Percentiles rank a stretch among this genome's conserved stretches.
Conservation (phyloP, 2,797 vertebrate species). For the Bradypus variegatus region DNA sequence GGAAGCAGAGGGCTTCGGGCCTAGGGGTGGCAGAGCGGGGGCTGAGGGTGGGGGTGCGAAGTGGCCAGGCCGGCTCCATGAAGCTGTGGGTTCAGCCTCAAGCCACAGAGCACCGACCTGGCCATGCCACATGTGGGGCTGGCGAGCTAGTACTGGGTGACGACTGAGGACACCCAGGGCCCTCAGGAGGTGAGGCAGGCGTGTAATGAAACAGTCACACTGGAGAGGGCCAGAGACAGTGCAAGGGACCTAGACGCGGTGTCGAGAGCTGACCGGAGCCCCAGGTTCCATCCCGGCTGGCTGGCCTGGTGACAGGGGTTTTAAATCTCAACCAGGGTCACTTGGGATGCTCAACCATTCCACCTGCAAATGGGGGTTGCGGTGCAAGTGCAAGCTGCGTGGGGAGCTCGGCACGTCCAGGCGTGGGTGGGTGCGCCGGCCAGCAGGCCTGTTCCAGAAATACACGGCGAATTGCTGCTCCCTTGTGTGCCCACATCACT, state of each 20-base stretch:
- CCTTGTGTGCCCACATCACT: too few relatives aligned
- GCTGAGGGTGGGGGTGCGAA: not conserved
- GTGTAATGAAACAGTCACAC: accelerated
- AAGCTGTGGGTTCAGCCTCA: not conserved
- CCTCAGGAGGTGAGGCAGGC: too few relatives aligned
- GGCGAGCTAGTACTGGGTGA: accelerated
- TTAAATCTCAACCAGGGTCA: not conserved
- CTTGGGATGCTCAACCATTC: accelerated
- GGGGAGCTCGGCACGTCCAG: not conserved
- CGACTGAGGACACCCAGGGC: not conserved
- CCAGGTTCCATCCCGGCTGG: accelerated
- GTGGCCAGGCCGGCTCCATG: accelerated
- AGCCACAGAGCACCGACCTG: accelerated
- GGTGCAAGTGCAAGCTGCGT: accelerated
- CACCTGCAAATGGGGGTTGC: not conserved
- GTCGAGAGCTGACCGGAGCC: not conserved
- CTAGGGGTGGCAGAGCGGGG: not conserved
- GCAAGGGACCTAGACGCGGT: accelerated
- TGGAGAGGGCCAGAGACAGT: accelerated
- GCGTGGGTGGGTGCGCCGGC: not conserved
- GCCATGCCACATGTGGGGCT: not conserved
- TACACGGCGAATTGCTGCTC: not conserved
- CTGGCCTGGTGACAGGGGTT: accelerated
- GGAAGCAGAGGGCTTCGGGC: accelerated
- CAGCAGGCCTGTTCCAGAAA: not conserved